phyloP scores from a whole-genome alignment of 1,140 invertebrate genomes.

The Zaprionus tsacasi region DNA sequence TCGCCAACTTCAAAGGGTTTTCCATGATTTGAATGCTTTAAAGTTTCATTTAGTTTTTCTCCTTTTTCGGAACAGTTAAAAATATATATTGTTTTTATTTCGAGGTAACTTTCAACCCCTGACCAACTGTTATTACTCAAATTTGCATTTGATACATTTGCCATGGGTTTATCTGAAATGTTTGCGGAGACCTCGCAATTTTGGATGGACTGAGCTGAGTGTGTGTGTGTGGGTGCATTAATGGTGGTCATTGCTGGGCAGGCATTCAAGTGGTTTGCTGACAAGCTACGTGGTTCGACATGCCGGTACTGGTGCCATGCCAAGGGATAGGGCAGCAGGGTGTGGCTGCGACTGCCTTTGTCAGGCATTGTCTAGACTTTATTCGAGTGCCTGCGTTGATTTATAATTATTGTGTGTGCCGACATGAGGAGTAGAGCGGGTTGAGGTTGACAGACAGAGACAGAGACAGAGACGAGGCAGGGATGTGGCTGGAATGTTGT shows the following conservation, averaged over 20 bases:
- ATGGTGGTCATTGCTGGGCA: conserved; percentile 56
- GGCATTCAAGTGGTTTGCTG: conserved; percentile 33
- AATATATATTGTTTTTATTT: background rate
- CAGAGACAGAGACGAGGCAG: conserved; percentile 24
- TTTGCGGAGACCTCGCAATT: conserved; percentile 16
- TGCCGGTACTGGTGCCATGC: background rate
- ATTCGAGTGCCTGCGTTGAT: conserved; percentile 79
- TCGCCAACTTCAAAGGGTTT: too few species aligned
- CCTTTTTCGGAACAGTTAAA: too few species aligned
- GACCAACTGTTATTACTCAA: conserved; percentile 68
- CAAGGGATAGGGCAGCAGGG: background rate
- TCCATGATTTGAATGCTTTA: too few species aligned
- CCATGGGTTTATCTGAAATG: conserved; percentile 19
- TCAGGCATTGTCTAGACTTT: conserved; percentile 80
- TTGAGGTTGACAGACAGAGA: conserved; percentile 23
- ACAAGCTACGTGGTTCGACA: conserved; percentile 43
- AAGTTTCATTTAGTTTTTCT: too few species aligned
- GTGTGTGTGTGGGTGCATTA: conserved; percentile 44
- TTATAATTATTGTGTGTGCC: conserved; percentile 76
- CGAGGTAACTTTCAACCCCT: conserved; percentile 41
- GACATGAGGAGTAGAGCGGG: background rate
- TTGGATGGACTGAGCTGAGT: background rate
- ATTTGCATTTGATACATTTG: conserved; percentile 62
- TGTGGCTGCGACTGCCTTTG: conserved; percentile 51
- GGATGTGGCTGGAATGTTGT: background rate